phyloP scores from a whole-genome alignment of 2,113 vertebrate genomes.

The Hiodon alosoides region DNA sequence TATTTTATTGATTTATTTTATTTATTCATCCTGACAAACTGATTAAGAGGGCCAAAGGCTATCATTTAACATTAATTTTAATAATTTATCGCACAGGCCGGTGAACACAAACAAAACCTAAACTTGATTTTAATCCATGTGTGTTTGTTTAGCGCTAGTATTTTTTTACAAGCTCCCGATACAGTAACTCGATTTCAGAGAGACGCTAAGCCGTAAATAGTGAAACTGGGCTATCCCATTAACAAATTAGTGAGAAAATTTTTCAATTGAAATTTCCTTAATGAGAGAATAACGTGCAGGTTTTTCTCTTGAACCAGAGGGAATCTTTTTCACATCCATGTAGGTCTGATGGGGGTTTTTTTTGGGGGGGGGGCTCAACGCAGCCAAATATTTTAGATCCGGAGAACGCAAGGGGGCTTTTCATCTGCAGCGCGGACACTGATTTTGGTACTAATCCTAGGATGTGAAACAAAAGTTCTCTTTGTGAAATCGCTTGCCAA shows the following conservation, averaged over 20 bases:
- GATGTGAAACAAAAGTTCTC: slow-evolving; percentile 25
- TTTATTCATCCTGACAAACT: not conserved
- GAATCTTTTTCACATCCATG: slow-evolving; percentile 39
- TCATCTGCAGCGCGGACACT: slow-evolving; percentile 37
- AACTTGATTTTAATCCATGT: no score
- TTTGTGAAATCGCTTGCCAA: slow-evolving; percentile 15
- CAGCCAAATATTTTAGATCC: slow-evolving; percentile 47
- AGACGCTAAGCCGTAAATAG: not conserved
- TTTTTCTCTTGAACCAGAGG: slow-evolving; percentile 41
- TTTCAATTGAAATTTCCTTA: not conserved
- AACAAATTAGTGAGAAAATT: not conserved
- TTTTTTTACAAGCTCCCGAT: not conserved
- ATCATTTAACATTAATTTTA: not conserved
- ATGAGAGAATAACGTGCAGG: not conserved
- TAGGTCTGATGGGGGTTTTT: slow-evolving; percentile 18
- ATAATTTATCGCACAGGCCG: not conserved
- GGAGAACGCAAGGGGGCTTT: slow-evolving; percentile 45
- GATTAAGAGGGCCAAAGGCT: not conserved
- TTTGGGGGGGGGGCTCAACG: slow-evolving; percentile 12
- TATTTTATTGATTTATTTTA: not conserved
- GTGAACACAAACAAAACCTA: no score
- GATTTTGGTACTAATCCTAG: not conserved
- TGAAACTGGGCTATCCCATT: not conserved
- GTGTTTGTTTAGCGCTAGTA: no score
- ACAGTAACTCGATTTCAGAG: not conserved